Evolutionary conservation across 1,140 invertebrate species (phyloP).

Genomic region (Papilio dardanus): DNA sequence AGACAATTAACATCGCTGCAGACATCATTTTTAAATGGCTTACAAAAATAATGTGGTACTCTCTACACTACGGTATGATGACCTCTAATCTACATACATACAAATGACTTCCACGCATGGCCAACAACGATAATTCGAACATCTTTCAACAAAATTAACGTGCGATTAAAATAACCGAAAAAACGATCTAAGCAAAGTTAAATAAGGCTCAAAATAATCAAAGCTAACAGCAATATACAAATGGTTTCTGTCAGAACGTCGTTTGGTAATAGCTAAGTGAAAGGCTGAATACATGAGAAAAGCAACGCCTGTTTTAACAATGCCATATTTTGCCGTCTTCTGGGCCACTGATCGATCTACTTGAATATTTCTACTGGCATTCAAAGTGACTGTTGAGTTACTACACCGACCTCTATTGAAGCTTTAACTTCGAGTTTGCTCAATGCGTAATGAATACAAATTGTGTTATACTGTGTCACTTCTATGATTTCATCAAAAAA

Average conservation of each 20-base stretch:
- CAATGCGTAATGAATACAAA: slow-evolving; percentile 38
- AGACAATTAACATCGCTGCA: slow-evolving; percentile 3
- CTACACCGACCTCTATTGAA: slow-evolving; percentile 38
- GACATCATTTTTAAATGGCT: slow-evolving; percentile 42
- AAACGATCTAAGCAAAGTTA: slow-evolving; percentile 13
- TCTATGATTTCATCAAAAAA: not conserved
- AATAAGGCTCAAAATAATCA: slow-evolving; percentile 35
- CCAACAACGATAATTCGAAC: slow-evolving; percentile 75
- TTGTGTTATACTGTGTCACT: slow-evolving; percentile 13
- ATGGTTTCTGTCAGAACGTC: slow-evolving; percentile 49
- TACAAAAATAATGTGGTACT: slow-evolving; percentile 57
- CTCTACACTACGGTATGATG: slow-evolving; percentile 69
- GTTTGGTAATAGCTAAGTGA: slow-evolving; percentile 78
- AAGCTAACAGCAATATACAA: slow-evolving; percentile 5
- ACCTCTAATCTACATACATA: slow-evolving; percentile 79
- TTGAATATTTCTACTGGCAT: slow-evolving; percentile 68
- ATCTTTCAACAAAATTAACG: slow-evolving; percentile 44
- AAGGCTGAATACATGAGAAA: slow-evolving; percentile 78
- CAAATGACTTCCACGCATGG: slow-evolving; percentile 78
- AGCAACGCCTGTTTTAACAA: slow-evolving; percentile 75
- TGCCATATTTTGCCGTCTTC: slow-evolving; percentile 76
- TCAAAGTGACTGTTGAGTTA: slow-evolving; percentile 60
- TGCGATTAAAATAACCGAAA: slow-evolving; percentile 3
- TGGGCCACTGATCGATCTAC: slow-evolving; percentile 74
- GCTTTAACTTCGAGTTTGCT: slow-evolving; percentile 27